phyloP scores from a whole-genome alignment of 2,797 vertebrate genomes.

The Euthynnus affinis region DNA sequence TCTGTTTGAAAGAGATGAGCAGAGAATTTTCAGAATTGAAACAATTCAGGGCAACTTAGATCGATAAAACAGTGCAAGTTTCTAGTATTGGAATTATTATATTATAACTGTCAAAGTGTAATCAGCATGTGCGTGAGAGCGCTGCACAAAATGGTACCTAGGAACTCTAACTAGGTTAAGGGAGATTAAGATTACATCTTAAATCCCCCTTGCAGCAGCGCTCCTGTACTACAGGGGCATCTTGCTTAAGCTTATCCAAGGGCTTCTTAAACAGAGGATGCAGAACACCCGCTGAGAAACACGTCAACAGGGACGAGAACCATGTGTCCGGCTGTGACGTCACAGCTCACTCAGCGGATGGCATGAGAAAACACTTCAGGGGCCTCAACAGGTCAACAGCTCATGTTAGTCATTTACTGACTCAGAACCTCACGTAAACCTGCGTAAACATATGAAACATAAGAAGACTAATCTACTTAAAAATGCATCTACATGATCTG shows the following conservation, averaged over 20 bases:
- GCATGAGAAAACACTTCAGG: conserved; percentile 21
- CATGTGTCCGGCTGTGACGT: conserved; percentile 58
- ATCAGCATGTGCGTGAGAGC: conserved; percentile 44
- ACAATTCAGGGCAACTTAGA: background rate
- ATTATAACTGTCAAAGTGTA: background rate
- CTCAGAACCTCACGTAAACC: too few species aligned
- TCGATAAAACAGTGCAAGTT: background rate
- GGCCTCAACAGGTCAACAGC: conserved; percentile 30
- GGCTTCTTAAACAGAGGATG: conserved; percentile 63
- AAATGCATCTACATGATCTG: background rate
- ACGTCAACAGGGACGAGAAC: conserved; percentile 16
- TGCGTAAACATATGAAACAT: background rate
- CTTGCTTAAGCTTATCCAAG: conserved; percentile 68
- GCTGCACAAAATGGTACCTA: conserved; percentile 29
- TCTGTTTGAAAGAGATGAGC: conserved; percentile 65
- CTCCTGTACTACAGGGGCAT: conserved; percentile 50
- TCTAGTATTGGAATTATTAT: too few species aligned
- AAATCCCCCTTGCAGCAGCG: conserved; percentile 66
- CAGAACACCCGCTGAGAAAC: conserved; percentile 49
- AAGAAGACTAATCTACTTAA: background rate
- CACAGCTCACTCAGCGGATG: conserved; percentile 39
- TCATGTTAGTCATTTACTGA: conserved; percentile 9
- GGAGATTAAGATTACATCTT: conserved; percentile 76
- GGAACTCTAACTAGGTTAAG: conserved; percentile 76
- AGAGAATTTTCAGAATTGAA: background rate